phyloP scores from a whole-genome alignment of 2,797 vertebrate species.

The Heliangelus exortis region DNA sequence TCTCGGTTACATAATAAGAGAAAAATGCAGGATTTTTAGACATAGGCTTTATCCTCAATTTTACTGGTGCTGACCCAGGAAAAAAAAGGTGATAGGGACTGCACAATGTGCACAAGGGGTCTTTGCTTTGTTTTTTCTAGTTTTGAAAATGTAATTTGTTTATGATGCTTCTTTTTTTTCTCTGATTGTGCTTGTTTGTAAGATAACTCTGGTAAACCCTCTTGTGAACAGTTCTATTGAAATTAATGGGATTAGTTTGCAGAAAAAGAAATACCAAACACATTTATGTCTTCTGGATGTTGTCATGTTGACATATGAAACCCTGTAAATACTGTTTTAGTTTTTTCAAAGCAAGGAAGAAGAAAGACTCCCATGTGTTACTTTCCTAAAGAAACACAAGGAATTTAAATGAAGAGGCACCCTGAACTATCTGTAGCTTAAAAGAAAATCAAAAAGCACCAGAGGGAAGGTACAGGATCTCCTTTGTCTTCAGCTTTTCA shows the following conservation, averaged over 20 bases:
- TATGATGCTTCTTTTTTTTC: not conserved
- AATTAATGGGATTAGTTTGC: slow-evolving; percentile 11
- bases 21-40: not conserved
- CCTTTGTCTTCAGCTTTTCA: not conserved
- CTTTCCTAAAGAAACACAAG: not conserved
- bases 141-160: not conserved
- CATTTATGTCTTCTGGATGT: not conserved
- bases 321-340: not conserved
- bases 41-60: not conserved
- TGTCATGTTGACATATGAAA: not conserved
- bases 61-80: not conserved
- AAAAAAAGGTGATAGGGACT: not conserved
- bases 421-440: not conserved
- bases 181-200: not conserved
- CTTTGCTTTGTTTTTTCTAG: not conserved
- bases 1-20: not conserved
- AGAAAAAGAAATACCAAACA: slow-evolving; percentile 19
- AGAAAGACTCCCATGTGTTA: not conserved
- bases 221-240: not conserved
- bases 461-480: not conserved
- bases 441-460: not conserved
- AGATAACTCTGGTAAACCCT: not conserved
- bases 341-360: not conserved
- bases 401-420: not conserved
- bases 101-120: not conserved